Evolutionary conservation across 2,113 vertebrate genomes (phyloP).

Genomic region (Cryptoleucopteryx plumbea): DNA sequence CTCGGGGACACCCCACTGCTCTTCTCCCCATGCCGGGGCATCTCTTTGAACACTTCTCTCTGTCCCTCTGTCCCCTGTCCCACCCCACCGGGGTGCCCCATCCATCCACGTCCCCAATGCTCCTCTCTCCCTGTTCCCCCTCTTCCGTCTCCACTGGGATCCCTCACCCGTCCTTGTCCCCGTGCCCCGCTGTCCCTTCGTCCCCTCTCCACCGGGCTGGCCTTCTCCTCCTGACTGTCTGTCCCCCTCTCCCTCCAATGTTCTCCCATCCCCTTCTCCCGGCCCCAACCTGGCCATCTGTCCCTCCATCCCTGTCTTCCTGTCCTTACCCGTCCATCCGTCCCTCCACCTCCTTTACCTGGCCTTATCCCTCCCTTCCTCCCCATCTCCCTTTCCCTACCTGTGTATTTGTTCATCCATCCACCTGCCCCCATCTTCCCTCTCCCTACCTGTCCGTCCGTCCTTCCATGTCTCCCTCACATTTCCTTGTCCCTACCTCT

Average conservation of each 20-base stretch:
- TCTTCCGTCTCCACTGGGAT: not conserved
- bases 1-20: not conserved
- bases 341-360: not conserved
- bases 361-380: not conserved
- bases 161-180: not conserved
- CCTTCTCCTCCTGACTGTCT: not conserved
- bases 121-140: not conserved
- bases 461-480: no score
- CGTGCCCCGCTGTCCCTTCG: not conserved
- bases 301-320: not conserved
- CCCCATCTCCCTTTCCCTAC: no score
- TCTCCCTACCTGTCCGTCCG: no score
- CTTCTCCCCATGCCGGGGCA: not conserved
- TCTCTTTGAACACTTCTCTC: conserved; percentile 11
- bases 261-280: not conserved
- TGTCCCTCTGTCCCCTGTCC: conserved; percentile 26
- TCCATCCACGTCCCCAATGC: not conserved
- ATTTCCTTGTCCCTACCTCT: no score
- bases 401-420: no score
- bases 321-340: not conserved
- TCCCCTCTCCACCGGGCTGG: not conserved
- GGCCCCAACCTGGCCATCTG: not conserved
- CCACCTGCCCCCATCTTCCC: no score
- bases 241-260: not conserved
- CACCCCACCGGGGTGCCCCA: not conserved